Conservation (phyloP, 2,113 vertebrate genomes). For the Taxidea taxus region DNA sequence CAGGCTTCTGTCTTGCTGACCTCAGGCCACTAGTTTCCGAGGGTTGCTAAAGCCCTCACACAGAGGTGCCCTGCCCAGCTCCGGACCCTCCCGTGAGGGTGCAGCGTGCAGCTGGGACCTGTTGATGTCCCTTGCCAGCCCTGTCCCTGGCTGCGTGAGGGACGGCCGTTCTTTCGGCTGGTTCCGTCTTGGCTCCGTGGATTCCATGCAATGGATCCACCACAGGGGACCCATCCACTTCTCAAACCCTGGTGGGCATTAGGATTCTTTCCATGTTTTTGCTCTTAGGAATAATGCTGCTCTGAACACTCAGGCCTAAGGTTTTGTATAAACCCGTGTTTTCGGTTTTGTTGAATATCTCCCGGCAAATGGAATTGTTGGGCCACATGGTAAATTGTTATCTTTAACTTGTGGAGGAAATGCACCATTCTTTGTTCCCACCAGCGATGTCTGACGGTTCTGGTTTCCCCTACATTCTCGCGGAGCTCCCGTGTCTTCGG, state of each 20-base stretch:
- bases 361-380: not conserved
- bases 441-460: not conserved
- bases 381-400: not conserved
- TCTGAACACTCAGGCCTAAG: not conserved
- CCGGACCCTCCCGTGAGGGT: fast-evolving
- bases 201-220: not conserved
- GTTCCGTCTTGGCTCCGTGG: not conserved
- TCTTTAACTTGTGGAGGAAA: not conserved
- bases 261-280: not conserved
- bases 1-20: not conserved
- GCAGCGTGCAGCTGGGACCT: not conserved
- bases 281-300: not conserved
- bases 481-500: too few species aligned
- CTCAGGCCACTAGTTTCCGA: not conserved
- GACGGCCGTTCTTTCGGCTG: not conserved
- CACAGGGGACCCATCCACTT: not conserved
- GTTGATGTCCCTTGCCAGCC: not conserved
- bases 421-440: not conserved
- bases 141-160: not conserved
- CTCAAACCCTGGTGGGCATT: too few species aligned
- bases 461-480: too few species aligned
- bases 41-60: not conserved
- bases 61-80: not conserved
- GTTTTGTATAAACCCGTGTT: not conserved
- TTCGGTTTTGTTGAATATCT: not conserved